Evolutionary conservation across 2,113 vertebrate genomes (phyloP), one percentile per base, ranked within the genome.

Genomic region (Mixornis gularis): DNA sequence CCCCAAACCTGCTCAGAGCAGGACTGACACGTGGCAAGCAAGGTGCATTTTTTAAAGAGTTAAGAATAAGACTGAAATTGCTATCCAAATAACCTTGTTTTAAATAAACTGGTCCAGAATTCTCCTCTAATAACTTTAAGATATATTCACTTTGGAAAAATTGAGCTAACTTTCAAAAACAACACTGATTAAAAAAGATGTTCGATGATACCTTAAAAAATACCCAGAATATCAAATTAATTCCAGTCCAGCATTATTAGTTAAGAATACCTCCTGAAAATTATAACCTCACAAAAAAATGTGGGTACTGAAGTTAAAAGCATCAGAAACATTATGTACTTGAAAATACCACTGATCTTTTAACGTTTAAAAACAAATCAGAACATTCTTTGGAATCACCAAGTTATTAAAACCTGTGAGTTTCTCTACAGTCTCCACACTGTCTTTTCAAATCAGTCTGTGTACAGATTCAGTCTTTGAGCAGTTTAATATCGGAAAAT

Each of bases 361-460:
- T 93, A 95, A 90, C 91, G 1, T 96, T 96, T 95, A 96, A 97
- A 97, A 97, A 97, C 97, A 98, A 97, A 97, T 97, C 96, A 78
- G 84, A 92, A 98, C 98, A 90, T 97, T 99, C 98, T 98, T 99
- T 98, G 98, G 98, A 97, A 97, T 97, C 96, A 96, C 93, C 63
- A 83, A 96, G 97, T 96, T 97, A 97, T 95, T 89, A 96, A 97
- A 97, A 97, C 81, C 59, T 55, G 69, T 94, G 94, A 96, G 92
- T 97, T 98, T 96, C 96, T 95, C 97, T 96, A 85, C 70, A 96
- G 94, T 97, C 96, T 96, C 90, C 95, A 91, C 92, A 93, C 80
- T 70, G 91, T 93, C 97, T 95, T 95, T 92, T 65, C 93, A 56
- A 55, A 90, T 65, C 78, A 60, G 79, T 94, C 93, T 95, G 40